Base-by-base conservation (phyloP, 2,888 invertebrate species). In the Phlogophora meticulosa region DNA sequence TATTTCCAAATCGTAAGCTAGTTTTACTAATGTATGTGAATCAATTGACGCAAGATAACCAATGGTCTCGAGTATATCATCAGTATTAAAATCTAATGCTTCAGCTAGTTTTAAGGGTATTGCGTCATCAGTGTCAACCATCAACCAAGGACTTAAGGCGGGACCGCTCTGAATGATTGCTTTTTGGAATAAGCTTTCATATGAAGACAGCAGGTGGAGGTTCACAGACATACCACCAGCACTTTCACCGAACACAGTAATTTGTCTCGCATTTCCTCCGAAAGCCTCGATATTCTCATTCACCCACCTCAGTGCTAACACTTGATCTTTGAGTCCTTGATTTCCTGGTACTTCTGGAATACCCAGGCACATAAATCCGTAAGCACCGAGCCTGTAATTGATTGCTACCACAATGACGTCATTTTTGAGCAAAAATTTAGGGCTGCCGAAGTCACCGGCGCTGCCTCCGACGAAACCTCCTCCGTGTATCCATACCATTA, bases 321-420 rank as follows among this genome's bases (percentile, higher is more conserved):
- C 48, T 57, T 87, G 87, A 52, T 90, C 90, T 70, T 86, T 89
- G 3, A 89, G 57, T 7, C 88, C 89, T 67, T 87, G 86, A 63
- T 89, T 90, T 4, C 90, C 90, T 4, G 89, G 85, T 5, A 87
- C 80, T 7, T 85, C 83, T 4, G 83, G 81, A 24, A 64, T 70
- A 15, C 70, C 73, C 0, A 80, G n/a, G 17, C 81, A 81, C 60
- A 89, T 74, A 34, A 89, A 89, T 7, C 90, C 89, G 32, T 82
- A 87, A 5, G 74, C 71, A 13, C 78, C 78, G 10, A 78, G 62
- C 4, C 78, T 62, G 38, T 78, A 78, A 34, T 73, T 73, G 1
- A 78, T 58, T 38, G 59, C 40, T 20, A 78, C 73, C 2, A 77
- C 46, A 10, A 78, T 69, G 15, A 77, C 72, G 17, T 76, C 63